phyloP scores from a whole-genome alignment of 1,140 invertebrate species.

The Lineus longissimus region DNA sequence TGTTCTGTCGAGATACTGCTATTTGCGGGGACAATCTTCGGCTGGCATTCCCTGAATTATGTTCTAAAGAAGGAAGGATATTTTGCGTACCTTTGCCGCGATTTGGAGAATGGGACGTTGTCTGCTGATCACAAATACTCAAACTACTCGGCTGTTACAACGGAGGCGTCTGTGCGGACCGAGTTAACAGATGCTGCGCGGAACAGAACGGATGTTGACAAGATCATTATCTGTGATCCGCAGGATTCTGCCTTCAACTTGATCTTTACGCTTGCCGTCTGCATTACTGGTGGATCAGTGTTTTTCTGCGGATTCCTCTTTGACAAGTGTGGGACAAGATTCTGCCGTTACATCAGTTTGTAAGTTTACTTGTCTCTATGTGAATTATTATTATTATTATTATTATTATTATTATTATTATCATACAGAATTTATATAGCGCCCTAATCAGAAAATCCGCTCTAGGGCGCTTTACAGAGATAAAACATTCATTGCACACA shows the following conservation, averaged over 20 bases:
- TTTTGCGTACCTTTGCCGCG: conserved; percentile 14
- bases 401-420: too few relatives aligned
- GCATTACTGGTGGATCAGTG: conserved; percentile 20
- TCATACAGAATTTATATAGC: too few relatives aligned
- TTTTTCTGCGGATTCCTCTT: conserved; percentile 21
- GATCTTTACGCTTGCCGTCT: conserved; percentile 20
- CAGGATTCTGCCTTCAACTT: conserved; percentile 24
- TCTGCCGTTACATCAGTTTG: conserved; percentile 21
- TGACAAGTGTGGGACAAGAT: conserved; percentile 22
- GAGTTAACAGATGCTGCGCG: neutral
- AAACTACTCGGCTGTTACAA: too few relatives aligned
- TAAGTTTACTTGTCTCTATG: conserved; percentile 13
- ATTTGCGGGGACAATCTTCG: conserved; percentile 25
- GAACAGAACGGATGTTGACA: neutral
- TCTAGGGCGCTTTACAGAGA: too few relatives aligned
- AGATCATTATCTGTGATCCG: conserved; percentile 2
- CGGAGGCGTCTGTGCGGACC: too few relatives aligned
- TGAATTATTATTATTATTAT: too few relatives aligned
- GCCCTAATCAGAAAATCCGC: too few relatives aligned
- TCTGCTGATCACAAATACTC: neutral
- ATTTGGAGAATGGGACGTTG: neutral
- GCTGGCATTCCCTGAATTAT: conserved; percentile 25
- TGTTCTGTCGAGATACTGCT: conserved; percentile 20
- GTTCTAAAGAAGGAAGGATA: conserved; percentile 25
- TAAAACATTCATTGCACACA: too few relatives aligned